phyloP scores from a whole-genome alignment of 1,140 invertebrate species.

The Drosophila ambigua region DNA sequence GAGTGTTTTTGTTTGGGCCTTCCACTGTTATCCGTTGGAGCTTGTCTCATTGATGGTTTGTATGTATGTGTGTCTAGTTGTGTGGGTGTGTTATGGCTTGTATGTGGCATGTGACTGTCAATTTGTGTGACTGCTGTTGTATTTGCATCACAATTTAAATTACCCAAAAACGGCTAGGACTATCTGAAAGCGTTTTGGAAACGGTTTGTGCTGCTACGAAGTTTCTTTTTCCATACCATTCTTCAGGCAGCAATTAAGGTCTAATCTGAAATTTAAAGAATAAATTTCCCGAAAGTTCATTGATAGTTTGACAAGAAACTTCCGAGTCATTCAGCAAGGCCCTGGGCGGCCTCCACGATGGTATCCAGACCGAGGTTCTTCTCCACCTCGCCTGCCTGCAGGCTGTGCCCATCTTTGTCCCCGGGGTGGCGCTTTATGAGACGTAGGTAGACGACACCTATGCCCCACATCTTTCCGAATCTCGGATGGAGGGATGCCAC shows the following conservation, averaged over 20 bases:
- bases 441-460: not conserved
- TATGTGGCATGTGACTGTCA: constrained; percentile 76
- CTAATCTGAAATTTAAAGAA: too few relatives aligned
- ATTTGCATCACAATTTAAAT: constrained; percentile 53
- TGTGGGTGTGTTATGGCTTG: constrained; percentile 50
- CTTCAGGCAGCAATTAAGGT: too few relatives aligned
- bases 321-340: too few relatives aligned
- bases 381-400: not conserved
- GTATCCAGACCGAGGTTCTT: too few relatives aligned
- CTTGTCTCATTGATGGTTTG: constrained; percentile 47
- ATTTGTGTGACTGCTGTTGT: constrained; percentile 62
- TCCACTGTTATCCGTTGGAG: constrained; percentile 44
- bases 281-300: too few relatives aligned
- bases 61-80: constrained; percentile 8
- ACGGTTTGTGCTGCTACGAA: too few relatives aligned
- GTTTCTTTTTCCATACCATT: too few relatives aligned
- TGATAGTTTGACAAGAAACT: too few relatives aligned
- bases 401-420: not conserved
- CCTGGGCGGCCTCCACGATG: too few relatives aligned
- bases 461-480: constrained; percentile 1
- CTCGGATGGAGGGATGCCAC: not conserved
- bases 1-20: constrained; percentile 42
- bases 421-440: not conserved
- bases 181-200: constrained; percentile 41
- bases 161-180: constrained; percentile 30